Conservation (phyloP, 2,888 invertebrate species). For the Ophion obscuratus region DNA sequence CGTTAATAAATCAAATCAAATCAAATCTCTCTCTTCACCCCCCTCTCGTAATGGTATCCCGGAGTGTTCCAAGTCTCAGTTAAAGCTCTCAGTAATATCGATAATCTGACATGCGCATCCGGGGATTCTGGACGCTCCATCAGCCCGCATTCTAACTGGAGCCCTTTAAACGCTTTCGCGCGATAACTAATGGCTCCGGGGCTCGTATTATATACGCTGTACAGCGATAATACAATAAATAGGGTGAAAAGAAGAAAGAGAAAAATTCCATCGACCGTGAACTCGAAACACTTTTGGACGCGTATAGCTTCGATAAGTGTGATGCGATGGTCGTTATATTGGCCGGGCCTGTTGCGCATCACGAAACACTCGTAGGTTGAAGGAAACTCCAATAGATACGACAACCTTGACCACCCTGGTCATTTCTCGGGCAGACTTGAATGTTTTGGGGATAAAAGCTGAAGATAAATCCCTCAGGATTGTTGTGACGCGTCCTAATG, state of each 20-base stretch:
- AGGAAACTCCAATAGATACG: too few relatives aligned
- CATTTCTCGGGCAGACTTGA: too few relatives aligned
- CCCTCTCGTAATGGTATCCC: not conserved
- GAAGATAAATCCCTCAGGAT: too few relatives aligned
- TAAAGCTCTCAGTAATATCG: not conserved
- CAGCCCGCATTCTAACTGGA: slow-evolving; percentile 62
- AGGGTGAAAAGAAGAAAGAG: slow-evolving; percentile 32
- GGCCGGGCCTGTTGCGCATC: not conserved
- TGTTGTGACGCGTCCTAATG: too few relatives aligned
- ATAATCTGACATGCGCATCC: slow-evolving; percentile 8
- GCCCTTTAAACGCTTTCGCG: slow-evolving; percentile 71
- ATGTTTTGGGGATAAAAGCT: too few relatives aligned
- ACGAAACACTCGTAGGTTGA: too few relatives aligned
- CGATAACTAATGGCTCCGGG: slow-evolving; percentile 77
- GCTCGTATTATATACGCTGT: slow-evolving; percentile 65
- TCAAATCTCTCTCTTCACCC: too few relatives aligned
- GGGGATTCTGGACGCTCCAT: slow-evolving; percentile 3
- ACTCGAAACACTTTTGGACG: slow-evolving; percentile 42
- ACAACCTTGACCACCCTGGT: too few relatives aligned
- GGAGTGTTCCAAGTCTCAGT: not conserved
- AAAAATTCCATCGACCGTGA: slow-evolving; percentile 49
- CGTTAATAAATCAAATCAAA: too few relatives aligned
- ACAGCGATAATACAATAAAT: slow-evolving; percentile 43
- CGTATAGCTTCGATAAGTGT: not conserved
- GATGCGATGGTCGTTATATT: not conserved